Percentiles rank a stretch among this genome's conserved stretches.
Evolutionary conservation across 2,888 invertebrate genomes (phyloP).

Genomic region (Horisme vitalbata): DNA sequence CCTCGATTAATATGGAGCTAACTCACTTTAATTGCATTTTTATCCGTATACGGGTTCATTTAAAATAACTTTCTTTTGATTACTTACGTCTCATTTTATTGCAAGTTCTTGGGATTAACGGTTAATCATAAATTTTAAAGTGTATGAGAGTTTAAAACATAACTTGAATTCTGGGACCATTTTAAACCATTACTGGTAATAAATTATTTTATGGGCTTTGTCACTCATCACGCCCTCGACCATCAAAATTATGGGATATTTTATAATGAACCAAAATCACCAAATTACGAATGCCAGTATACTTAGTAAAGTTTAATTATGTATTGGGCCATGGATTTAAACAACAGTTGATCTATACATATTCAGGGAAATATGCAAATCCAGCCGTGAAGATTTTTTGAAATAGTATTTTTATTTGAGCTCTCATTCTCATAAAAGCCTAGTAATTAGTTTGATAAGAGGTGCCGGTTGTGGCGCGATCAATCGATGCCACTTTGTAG

Average conservation of each 20-base stretch:
- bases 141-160: constrained; percentile 25
- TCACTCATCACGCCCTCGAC: constrained; percentile 15
- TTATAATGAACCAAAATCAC: constrained; percentile 12
- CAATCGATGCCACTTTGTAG: constrained; percentile 67
- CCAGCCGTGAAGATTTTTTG: too few species aligned
- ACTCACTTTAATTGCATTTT: constrained; percentile 63
- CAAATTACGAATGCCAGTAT: too few species aligned
- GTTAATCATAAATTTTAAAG: constrained; percentile 32
- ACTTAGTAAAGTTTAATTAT: too few species aligned
- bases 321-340: too few species aligned
- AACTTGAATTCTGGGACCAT: constrained; percentile 17
- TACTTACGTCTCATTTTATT: constrained; percentile 43
- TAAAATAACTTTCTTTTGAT: constrained; percentile 48
- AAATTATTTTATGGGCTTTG: constrained; percentile 22
- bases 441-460: constrained; percentile 62
- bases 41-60: constrained; percentile 60
- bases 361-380: too few species aligned
- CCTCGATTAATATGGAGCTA: constrained; percentile 52
- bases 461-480: constrained; percentile 62
- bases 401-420: too few species aligned
- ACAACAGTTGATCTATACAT: too few species aligned
- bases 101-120: constrained; percentile 37
- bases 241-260: constrained; percentile 17
- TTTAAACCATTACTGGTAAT: constrained; percentile 18
- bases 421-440: constrained; percentile 42